Conservation (phyloP, 2,113 vertebrate genomes). For the Oryzias melastigma region DNA sequence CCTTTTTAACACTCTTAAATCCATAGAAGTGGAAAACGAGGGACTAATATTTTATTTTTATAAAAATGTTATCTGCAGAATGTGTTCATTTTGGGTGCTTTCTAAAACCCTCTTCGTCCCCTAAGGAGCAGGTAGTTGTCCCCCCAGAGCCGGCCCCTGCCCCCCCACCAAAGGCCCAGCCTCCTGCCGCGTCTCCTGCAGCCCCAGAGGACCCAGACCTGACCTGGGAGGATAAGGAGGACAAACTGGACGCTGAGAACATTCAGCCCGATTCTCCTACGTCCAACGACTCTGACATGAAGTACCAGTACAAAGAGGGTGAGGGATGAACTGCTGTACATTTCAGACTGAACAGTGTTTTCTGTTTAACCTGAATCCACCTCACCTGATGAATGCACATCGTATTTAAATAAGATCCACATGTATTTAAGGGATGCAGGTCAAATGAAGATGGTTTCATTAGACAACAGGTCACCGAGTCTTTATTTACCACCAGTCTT, state of each 20-base stretch:
- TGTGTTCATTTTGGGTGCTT: no score
- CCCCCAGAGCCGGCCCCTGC: constrained; percentile 43
- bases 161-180: constrained; percentile 58
- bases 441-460: no score
- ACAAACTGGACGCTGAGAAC: constrained; percentile 91
- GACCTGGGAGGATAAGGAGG: constrained; percentile 96
- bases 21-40: no score
- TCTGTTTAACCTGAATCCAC: no score
- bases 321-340: constrained; percentile 41
- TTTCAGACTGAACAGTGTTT: not conserved
- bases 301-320: constrained; percentile 97
- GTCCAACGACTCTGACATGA: constrained; percentile 74
- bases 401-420: no score
- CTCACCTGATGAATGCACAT: no score
- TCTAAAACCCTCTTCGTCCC: constrained; percentile 1
- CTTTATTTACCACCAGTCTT: no score
- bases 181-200: constrained; percentile 55
- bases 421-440: no score
- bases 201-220: constrained; percentile 84
- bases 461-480: no score
- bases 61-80: no score
- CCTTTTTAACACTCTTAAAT: no score
- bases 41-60: no score
- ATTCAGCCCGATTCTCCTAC: constrained; percentile 74
- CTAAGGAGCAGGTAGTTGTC: constrained; percentile 64